Evolutionary conservation across 2,113 vertebrate species (phyloP).

Genomic region (Podarcis muralis): DNA sequence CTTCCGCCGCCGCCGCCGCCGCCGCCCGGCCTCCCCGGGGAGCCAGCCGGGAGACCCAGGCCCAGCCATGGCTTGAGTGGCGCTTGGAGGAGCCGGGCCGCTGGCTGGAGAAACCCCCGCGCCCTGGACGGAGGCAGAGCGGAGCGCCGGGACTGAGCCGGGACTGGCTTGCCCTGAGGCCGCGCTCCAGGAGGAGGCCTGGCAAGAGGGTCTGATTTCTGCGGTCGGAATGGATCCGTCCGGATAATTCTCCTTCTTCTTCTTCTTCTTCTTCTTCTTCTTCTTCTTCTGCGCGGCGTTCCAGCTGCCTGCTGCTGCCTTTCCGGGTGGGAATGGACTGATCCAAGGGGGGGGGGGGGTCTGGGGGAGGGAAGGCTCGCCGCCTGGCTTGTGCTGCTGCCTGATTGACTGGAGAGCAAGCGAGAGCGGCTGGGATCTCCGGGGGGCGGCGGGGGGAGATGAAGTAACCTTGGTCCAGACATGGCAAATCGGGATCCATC

Average conservation of each 20-base stretch:
- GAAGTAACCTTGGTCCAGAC: constrained; percentile 28
- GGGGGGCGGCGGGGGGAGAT: background rate
- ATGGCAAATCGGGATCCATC: background rate
- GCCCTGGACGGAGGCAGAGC: background rate
- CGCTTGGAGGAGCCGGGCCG: background rate
- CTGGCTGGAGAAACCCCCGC: background rate
- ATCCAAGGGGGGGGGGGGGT: background rate
- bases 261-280: too few species aligned
- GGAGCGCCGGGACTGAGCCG: background rate
- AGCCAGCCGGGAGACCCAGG: background rate
- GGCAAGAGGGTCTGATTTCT: background rate
- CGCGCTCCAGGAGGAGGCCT: background rate
- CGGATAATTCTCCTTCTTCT: background rate
- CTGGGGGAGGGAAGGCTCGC: background rate
- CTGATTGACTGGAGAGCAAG: background rate
- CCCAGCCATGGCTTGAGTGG: constrained; percentile 13
- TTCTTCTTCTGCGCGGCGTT: background rate
- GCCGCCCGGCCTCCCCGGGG: background rate
- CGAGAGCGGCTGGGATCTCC: background rate
- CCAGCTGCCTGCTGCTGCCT: background rate
- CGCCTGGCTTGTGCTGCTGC: background rate
- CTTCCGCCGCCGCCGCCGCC: background rate
- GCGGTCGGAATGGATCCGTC: constrained; percentile 1
- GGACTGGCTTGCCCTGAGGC: background rate
- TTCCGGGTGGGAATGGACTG: constrained; percentile 14